Percentiles rank a stretch among this genome's conserved stretches.
Evolutionary conservation across 1,140 invertebrate genomes (phyloP).

Genomic region (Sarcophaga peregrina): DNA sequence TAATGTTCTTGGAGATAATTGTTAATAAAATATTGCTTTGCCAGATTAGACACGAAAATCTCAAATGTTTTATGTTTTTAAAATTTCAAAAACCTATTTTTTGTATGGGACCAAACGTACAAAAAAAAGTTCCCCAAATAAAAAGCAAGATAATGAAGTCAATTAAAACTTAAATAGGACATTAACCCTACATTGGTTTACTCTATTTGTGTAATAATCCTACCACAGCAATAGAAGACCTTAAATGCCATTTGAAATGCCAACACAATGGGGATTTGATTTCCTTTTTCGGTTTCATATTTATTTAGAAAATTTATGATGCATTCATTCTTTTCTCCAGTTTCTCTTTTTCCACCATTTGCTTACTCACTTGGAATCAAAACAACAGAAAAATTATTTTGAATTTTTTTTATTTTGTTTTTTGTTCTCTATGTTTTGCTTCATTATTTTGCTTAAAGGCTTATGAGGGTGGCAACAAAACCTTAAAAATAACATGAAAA

Average conservation of each 20-base stretch:
- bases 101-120: not conserved
- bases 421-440: not conserved
- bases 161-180: conserved; percentile 12
- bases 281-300: not conserved
- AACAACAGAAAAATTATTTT: not conserved
- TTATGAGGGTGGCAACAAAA: not conserved
- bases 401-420: too few relatives aligned
- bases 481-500: too few relatives aligned
- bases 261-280: too few relatives aligned
- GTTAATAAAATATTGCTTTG: conserved; percentile 15
- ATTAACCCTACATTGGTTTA: not conserved
- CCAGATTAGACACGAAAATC: not conserved
- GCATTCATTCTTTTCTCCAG: not conserved
- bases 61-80: conserved; percentile 2
- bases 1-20: not conserved
- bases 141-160: not conserved
- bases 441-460: not conserved
- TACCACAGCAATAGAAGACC: too few relatives aligned
- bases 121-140: not conserved
- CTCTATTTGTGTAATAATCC: too few relatives aligned
- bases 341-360: too few relatives aligned
- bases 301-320: conserved; percentile 2
- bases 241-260: too few relatives aligned
- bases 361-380: not conserved
- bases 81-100: not conserved